Evolutionary conservation across 2,888 invertebrate species (phyloP), one percentile per base, ranked within the genome.

Genomic region (Noctua janthina): DNA sequence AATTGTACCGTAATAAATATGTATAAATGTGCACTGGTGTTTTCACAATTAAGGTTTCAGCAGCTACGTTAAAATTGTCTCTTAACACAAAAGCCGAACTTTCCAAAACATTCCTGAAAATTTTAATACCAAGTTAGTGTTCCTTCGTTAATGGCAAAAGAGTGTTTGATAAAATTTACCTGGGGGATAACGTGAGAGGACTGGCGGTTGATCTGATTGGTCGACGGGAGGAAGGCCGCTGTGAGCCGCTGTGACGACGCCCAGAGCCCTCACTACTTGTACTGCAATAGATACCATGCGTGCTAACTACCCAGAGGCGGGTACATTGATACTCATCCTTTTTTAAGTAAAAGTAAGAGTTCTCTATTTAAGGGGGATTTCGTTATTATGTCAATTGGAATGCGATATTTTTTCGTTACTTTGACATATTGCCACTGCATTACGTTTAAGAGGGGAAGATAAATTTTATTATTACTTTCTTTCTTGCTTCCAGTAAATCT

Each of bases 121-220:
- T 68, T n/a, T 68, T 68, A 51, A 54, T 75, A 49, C 3, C 23
- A 72, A 43, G 79, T 82, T 83, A 82, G 68, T 73, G 13, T 83
- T 79, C 13, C 13, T 35, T 17, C 59, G 70, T 59, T 29, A 74
- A 62, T 71, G 79, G 43, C 59, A 79, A 73, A 78, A 66, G 46
- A 13, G 43, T 64, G 54, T 69, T 64, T 83, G 54, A 59, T 17
- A 76, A 69, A 54, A 81, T 71, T 91, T 93, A 92, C 94, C 94
- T 94, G 88, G 91, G 49, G 64, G 91, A 84, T 39, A 92, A 79
- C 2, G 94, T 86, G 78, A 93, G 91, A 7, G 95, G 94, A 87
- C 93, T 93, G 90, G 93, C 91, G 62, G 92, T 35, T 43, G 94
- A 68, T 13, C 95, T 91, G n/a, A 95, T 85, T 2, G 96, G 93